Conservation (phyloP, 2,797 vertebrate species). For the Liparis tanakae region DNA sequence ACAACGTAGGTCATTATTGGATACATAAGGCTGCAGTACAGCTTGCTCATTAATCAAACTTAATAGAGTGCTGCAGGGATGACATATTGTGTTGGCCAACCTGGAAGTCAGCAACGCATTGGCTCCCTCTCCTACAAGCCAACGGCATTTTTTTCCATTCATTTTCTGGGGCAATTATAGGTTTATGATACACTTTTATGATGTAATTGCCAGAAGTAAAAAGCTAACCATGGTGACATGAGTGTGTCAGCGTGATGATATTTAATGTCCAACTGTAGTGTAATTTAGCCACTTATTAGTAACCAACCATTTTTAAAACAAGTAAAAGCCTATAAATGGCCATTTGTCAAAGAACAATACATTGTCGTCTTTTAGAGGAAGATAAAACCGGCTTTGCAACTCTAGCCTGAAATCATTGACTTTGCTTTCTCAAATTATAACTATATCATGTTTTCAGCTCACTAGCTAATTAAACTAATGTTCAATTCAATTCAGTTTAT, state of each 20-base stretch:
- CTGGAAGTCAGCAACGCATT: neutral
- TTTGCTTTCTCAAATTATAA: neutral
- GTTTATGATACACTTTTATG: neutral
- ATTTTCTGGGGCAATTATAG: neutral
- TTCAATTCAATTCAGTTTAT: too few species aligned
- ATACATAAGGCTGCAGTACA: neutral
- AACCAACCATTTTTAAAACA: neutral
- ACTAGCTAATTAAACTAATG: neutral
- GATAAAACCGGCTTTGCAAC: neutral
- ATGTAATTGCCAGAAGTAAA: neutral
- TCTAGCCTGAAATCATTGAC: neutral
- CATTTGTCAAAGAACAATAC: too few species aligned
- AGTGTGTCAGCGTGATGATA: neutral
- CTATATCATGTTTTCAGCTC: neutral
- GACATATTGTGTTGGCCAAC: neutral
- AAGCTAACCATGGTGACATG: neutral
- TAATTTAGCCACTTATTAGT: neutral
- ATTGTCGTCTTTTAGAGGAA: neutral
- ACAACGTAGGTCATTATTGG: neutral
- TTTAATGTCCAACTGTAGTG: neutral
- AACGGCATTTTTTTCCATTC: neutral
- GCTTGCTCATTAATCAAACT: constrained; percentile 1
- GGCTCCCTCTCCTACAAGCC: neutral
- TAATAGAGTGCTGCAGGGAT: neutral
- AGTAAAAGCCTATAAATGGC: too few species aligned